Base-by-base conservation (phyloP, 2,797 vertebrate species). In the Micromesistius poutassou region DNA sequence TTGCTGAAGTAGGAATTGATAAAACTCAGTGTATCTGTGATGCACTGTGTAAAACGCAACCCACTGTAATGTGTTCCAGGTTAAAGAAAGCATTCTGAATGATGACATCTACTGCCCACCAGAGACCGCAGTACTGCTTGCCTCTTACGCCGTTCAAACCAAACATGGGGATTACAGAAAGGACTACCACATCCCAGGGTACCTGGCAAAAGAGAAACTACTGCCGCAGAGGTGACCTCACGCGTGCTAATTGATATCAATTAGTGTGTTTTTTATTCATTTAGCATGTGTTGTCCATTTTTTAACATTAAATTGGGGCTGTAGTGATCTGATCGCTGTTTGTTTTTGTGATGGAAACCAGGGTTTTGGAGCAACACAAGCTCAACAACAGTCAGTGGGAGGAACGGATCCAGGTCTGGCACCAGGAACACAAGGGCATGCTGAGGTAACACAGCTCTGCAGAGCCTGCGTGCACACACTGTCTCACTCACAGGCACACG, bases 41-140 rank as follows among this genome's bases (percentile, higher is more conserved):
- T 72, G 72, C 1, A 36, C 71, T 13, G 8, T 38, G 13, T 7
- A 22, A 72, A 72, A 66, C 9, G 14, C 35, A n/a, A n/a, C n/a
- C n/a, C n/a, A n/a, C 22, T 9, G n/a, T 16, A 13, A 12, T 30
- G 4, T 79, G 22, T 66, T 9, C 81, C 22, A 93, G 95, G 97
- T 98, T 30, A 99, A 98, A 89, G 97, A 98, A 85, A 92, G 93
- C 38, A 98, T 98, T 91, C 90, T 98, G 77, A 98, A 96, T 2
- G 97, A 99, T 82, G 97, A 99, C 85, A 98, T 98, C 86, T 99
- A 99, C 87, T 99, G 97, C 84, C 97, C 97, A 19, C 97, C 97
- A 0, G 97, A 99, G 91, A 98, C 98, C 0, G 97, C 97, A 0
- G 97, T 99, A 55, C 94, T 99, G 12, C 87, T 99, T 87, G 97